Base-by-base conservation (phyloP, 2,797 vertebrate genomes). In the Sebastes itinus region DNA sequence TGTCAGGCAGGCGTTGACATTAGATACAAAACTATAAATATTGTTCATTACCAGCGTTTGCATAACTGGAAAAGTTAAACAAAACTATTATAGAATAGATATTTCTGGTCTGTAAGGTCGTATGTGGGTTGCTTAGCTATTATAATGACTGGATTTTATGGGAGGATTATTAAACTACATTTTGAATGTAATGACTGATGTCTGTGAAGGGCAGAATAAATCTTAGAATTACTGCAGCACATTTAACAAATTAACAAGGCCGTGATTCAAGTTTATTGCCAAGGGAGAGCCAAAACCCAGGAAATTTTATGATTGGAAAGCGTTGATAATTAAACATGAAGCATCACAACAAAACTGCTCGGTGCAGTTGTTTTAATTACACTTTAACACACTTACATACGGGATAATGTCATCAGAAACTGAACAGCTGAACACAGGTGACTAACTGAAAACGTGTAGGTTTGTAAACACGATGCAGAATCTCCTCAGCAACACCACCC, bases 161-260 rank as follows among this genome's bases (percentile, higher is more conserved):
- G 18, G 7, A 46, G 56, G 46, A 72, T 72, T 35, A 77, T 81
- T 61, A 64, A 75, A 73, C 35, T 49, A 8, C 4, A 62, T 42
- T 66, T 79, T 25, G 10, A 71, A 54, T 2, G 27, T 64, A 80
- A 65, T 61, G 61, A 64, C 58, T 35, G 68, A 78, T 63, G 58
- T 76, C 65, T 84, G 55, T 65, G 65, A 63, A 23, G n/a, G 35
- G 25, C 13, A 55, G 32, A 84, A 77, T 80, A 20, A 35, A 73
- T 85, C 12, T 74, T 20, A 1, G 22, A 46, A 67, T 35, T 1
- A 68, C 33, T 28, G 25, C 49, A 56, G 25, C 2, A 5, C 35
- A 23, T 78, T 70, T 62, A 72, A 75, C 35, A 58, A 54, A 56
- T 84, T 58, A 72, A 77, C 62, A 54, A 62, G 58, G 42, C 60